These are phyloP conservation scores for Aphrophora alni DNA, from an alignment of 2,888 invertebrate genomes.

Conservation along the genomic window DNA sequence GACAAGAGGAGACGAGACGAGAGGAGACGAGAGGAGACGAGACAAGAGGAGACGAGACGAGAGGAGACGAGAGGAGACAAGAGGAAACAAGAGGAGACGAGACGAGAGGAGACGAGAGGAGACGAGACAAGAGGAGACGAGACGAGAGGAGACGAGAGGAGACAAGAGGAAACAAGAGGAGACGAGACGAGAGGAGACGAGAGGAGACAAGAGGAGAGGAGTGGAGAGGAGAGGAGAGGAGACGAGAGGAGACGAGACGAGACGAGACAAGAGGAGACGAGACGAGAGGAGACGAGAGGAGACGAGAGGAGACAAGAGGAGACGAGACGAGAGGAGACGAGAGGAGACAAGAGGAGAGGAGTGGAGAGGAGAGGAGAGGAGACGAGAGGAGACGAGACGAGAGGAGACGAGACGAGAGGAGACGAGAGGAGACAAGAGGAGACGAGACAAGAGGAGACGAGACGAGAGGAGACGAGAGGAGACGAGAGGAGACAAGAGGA, in stretches of 20 bases:
- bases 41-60: neutral
- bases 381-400: neutral
- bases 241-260: slow-evolving; percentile 36
- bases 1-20: neutral
- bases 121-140: neutral
- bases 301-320: neutral
- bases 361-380: neutral
- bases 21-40: neutral
- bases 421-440: neutral
- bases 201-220: slow-evolving; percentile 24
- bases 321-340: neutral
- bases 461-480: neutral
- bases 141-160: neutral
- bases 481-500: neutral
- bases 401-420: neutral
- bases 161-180: no score
- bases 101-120: neutral
- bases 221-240: slow-evolving; percentile 26
- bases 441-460: neutral
- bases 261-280: slow-evolving; percentile 34
- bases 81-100: no score
- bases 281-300: slow-evolving; percentile 14
- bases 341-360: neutral
- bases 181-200: neutral
- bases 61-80: neutral